Conservation (phyloP, 2,113 vertebrate genomes). For the Elgaria multicarinata region DNA sequence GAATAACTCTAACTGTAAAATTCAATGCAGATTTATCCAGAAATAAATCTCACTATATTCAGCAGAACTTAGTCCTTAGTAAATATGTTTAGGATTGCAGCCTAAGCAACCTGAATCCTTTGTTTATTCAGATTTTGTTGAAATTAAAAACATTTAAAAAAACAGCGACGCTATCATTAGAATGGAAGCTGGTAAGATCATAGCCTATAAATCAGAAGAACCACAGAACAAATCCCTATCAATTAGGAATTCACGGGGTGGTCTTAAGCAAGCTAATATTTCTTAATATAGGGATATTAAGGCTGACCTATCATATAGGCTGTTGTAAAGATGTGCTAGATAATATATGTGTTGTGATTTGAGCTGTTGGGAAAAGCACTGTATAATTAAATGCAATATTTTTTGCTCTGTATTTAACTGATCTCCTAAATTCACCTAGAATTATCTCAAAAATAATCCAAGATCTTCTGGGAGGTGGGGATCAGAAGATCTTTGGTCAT, state of each 20-base stretch:
- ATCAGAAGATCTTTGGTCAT: neutral
- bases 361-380: neutral
- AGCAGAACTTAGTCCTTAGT: neutral
- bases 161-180: neutral
- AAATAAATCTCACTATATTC: neutral
- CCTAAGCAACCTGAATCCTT: neutral
- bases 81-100: neutral
- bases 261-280: neutral
- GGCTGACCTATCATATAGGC: neutral
- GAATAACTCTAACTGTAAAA: neutral
- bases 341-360: neutral
- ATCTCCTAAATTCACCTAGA: neutral
- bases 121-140: neutral
- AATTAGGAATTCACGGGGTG: neutral
- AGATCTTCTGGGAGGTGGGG: too few relatives aligned
- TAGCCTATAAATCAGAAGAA: neutral
- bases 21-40: neutral
- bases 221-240: neutral
- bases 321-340: neutral
- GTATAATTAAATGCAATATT: neutral
- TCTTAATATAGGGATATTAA: neutral
- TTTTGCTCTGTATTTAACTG: neutral
- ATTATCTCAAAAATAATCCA: neutral
- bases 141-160: neutral
- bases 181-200: neutral